These are phyloP conservation scores for Neopipo cinnamomea DNA, from an alignment of 2,113 vertebrate genomes.

Conservation along the genomic window DNA sequence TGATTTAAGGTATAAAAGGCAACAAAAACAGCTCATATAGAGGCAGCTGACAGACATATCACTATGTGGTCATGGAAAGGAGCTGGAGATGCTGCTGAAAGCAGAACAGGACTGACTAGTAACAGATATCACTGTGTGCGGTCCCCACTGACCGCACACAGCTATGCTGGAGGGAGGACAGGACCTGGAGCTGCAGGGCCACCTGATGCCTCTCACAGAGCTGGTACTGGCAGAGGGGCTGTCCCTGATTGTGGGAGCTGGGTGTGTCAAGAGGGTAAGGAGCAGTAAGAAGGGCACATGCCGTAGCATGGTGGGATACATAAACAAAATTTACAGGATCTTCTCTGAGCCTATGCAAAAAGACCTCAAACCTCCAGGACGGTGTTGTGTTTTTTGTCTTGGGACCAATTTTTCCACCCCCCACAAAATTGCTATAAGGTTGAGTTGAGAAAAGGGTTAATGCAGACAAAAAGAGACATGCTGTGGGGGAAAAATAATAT, in stretches of 20 bases:
- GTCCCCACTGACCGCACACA: not conserved
- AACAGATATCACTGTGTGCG: not conserved
- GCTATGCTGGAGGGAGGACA: not conserved
- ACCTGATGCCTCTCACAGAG: accelerated
- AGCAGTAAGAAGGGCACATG: not conserved
- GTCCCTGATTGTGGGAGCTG: not conserved
- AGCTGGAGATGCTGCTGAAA: not conserved
- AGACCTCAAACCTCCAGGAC: not conserved
- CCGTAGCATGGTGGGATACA: not conserved
- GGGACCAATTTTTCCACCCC: no score
- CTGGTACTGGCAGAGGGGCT: not conserved
- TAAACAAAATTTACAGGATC: not conserved
- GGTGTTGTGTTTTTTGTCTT: no score
- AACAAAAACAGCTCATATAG: not conserved
- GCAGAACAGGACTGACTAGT: not conserved
- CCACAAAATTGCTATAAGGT: no score
- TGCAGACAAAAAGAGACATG: no score
- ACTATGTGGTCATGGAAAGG: not conserved
- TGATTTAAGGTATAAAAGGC: not conserved
- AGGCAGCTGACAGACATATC: not conserved
- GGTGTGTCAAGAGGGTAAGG: not conserved
- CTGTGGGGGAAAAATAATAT: no score
- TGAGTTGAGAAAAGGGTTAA: no score
- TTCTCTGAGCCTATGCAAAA: not conserved
- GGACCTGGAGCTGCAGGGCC: accelerated